Evolutionary conservation across 2,888 invertebrate genomes (phyloP).

Genomic region (Megalurothrips usitatus): DNA sequence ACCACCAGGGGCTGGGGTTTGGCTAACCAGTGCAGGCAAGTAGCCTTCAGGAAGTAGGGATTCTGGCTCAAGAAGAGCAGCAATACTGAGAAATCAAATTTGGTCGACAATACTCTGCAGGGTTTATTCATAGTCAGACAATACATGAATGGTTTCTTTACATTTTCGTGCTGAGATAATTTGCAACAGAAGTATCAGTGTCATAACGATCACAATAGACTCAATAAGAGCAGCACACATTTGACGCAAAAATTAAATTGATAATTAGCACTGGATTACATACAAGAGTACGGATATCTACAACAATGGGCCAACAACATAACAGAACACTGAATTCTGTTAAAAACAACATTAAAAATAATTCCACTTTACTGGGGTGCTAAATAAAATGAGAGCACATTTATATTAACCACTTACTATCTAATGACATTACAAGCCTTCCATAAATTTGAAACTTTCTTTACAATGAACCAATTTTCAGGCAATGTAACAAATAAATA

Average conservation of each 20-base stretch:
- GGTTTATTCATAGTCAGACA: conserved; percentile 19
- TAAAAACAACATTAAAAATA: conserved; percentile 25
- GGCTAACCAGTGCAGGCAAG: no score
- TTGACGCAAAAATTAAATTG: not conserved
- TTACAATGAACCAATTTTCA: not conserved
- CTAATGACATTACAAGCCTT: conserved; percentile 16
- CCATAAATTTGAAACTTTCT: conserved; percentile 5
- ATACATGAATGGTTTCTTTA: conserved; percentile 9
- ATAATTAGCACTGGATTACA: conserved; percentile 26
- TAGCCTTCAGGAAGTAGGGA: no score
- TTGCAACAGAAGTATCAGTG: not conserved
- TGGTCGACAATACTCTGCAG: conserved; percentile 22
- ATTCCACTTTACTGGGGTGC: conserved; percentile 19
- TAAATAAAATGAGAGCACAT: conserved; percentile 25
- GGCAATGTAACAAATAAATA: conserved; percentile 21
- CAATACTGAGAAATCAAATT: not conserved
- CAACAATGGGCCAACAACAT: conserved; percentile 24
- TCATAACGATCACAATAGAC: not conserved
- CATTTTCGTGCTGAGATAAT: conserved; percentile 14
- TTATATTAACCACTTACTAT: conserved; percentile 3
- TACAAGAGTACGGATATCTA: conserved; percentile 26
- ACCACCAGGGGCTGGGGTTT: no score
- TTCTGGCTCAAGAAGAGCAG: not conserved
- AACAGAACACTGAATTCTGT: conserved; percentile 26
- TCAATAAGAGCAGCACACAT: conserved; percentile 13